A percentile compares a stretch with the other conserved stretches of the same genome.
These are phyloP conservation scores for Pachyseris speciosa DNA, from an alignment of 64 coral and sea anemone species.

Conservation along the genomic window DNA sequence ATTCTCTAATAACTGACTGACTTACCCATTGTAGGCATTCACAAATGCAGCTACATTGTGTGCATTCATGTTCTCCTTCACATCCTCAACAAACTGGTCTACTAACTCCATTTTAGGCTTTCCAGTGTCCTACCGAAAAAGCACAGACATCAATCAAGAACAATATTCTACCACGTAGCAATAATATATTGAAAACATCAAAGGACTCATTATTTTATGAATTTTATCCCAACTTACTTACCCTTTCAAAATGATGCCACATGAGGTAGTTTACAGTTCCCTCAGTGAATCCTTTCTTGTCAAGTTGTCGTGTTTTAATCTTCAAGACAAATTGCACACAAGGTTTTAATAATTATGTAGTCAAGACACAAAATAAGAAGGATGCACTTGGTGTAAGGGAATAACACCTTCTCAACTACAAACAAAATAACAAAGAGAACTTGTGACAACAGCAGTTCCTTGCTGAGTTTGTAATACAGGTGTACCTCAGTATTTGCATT, in stretches of 20 bases:
- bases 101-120: slow-evolving; percentile 79
- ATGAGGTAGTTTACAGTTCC: slow-evolving; percentile 86
- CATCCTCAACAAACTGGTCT: slow-evolving; percentile 82
- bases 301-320: slow-evolving; percentile 86
- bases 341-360: no score
- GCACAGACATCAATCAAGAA: neutral
- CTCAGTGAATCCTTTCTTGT: slow-evolving; percentile 94
- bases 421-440: no score
- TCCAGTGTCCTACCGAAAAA: slow-evolving; percentile 77
- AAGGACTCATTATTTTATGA: neutral
- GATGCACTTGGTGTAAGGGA: no score
- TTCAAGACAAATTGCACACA: no score
- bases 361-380: no score
- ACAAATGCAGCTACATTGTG: slow-evolving; percentile 94
- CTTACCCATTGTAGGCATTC: slow-evolving; percentile 93
- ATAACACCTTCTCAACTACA: no score
- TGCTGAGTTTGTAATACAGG: no score
- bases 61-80: slow-evolving; percentile 86
- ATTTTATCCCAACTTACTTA: neutral
- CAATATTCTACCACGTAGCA: no score
- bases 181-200: no score
- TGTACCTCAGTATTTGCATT: no score
- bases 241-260: slow-evolving; percentile 98
- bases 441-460: no score
- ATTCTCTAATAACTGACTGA: neutral